Conservation (phyloP, 2,113 vertebrate species). For the human region DNA sequence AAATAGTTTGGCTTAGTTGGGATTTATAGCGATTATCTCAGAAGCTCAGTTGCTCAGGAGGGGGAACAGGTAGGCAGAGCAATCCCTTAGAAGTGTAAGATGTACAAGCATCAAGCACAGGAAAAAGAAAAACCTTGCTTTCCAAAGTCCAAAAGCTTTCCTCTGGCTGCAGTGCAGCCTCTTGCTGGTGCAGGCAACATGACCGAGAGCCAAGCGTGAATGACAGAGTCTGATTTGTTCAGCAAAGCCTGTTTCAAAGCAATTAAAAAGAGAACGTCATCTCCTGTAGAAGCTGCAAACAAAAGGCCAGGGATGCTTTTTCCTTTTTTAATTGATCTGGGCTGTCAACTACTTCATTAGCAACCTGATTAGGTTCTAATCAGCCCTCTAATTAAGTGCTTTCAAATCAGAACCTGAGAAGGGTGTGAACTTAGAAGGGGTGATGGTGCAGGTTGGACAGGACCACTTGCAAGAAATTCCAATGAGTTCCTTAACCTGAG, state of each 20-base stretch:
- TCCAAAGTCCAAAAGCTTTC: not conserved
- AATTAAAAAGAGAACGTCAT: constrained; percentile 65
- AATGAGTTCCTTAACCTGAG: not conserved
- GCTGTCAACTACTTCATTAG: constrained; percentile 64
- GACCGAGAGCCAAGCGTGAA: not conserved
- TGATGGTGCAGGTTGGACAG: not conserved
- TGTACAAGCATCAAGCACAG: not conserved
- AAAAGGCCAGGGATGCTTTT: constrained; percentile 49
- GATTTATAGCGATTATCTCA: not conserved
- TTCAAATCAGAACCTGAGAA: constrained; percentile 47
- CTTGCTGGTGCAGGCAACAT: not conserved
- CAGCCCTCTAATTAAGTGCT: constrained; percentile 66
- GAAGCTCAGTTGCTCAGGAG: not conserved
- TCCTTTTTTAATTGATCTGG: constrained; percentile 53
- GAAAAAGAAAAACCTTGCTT: not conserved
- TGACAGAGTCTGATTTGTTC: not conserved
- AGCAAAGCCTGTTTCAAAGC: constrained; percentile 36
- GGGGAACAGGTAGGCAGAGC: not conserved
- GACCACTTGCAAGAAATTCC: not conserved
- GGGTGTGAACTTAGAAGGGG: not conserved
- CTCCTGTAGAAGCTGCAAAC: constrained; percentile 40
- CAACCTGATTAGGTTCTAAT: constrained; percentile 63
- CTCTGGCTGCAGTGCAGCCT: not conserved
- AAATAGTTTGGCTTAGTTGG: not conserved
- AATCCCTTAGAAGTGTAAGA: not conserved